Evolutionary conservation across 2,797 vertebrate species (phyloP), one percentile per base, ranked within the genome.

Genomic region (Malurus leucopterus): DNA sequence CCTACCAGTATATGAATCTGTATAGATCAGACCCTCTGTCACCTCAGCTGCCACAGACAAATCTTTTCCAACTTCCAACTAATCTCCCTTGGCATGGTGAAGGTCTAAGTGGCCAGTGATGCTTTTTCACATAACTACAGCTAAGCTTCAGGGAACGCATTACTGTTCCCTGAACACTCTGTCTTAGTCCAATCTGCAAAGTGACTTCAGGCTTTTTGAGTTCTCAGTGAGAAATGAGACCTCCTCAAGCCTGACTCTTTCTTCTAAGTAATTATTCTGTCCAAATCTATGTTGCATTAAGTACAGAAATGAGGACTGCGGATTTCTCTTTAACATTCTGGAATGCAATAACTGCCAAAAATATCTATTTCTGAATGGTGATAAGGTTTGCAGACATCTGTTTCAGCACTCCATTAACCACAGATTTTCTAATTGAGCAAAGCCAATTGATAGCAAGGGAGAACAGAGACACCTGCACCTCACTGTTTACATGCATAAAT

Each of bases 61-160:
- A 32, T 12, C 4, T 70, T 86, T 77, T 68, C 38, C 34, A 61
- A 34, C 19, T 62, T 59, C 29, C 3, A 79, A 29, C 19, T 26
- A 47, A 8, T 77, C 13, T 38, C 26, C 38, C n/a, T 57, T 74
- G 23, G 14, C 17, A 40, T 27, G 13, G 38, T 23, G n/a, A 30
- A 83, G 26, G 67, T 34, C 14, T 44, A 80, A 70, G 14, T 29
- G 27, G 55, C 5, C 5, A 51, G 24, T 23, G 9, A 72, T 24
- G 32, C 5, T 59, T 79, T 59, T 29, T 20, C 16, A 44, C 0
- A 0, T 23, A 84, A 49, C 15, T 34, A 55, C 11, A 72, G 53
- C 15, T 47, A 41, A 89, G 27, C 17, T 67, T 59, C 26, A 41
- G 17, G 26, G 3, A 90, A 69, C 32, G 61, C 5, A 36, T 12